These are phyloP conservation scores for Sebastes baramenuke DNA, from an alignment of 2,797 vertebrate species.

Conservation along the genomic window DNA sequence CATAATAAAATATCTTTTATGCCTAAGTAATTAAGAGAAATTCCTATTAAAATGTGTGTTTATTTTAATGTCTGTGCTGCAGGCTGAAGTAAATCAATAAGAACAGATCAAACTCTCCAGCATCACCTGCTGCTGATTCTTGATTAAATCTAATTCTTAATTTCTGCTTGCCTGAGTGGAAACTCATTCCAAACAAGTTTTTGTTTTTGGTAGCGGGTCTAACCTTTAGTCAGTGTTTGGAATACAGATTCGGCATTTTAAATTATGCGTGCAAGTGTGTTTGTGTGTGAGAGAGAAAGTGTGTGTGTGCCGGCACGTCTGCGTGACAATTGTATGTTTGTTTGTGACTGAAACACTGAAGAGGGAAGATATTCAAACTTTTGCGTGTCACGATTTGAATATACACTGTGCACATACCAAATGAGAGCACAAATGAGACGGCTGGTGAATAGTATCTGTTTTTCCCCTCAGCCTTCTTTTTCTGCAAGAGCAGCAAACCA, in stretches of 20 bases:
- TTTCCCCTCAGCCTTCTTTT: constrained; percentile 36
- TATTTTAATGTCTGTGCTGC: neutral
- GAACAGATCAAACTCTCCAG: neutral
- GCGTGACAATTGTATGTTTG: constrained; percentile 11
- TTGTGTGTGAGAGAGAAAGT: neutral
- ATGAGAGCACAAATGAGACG: constrained; percentile 53
- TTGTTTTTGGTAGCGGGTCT: constrained; percentile 15
- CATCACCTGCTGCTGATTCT: neutral
- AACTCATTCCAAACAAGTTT: constrained; percentile 15
- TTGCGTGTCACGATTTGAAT: constrained; percentile 27
- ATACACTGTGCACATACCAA: constrained; percentile 34
- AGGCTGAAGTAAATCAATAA: neutral
- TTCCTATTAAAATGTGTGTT: neutral
- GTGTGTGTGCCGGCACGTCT: neutral
- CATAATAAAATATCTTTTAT: neutral
- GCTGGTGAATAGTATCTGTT: constrained; percentile 30
- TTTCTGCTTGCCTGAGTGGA: constrained; percentile 30
- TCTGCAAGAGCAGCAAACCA: constrained; percentile 38
- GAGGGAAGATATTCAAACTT: constrained; percentile 16
- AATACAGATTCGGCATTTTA: constrained; percentile 54
- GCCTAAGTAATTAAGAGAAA: neutral
- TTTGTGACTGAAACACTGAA: neutral
- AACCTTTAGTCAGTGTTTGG: constrained; percentile 53
- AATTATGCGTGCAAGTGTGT: constrained; percentile 7
- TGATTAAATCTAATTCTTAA: neutral